Evolutionary conservation across 92 coral and sea anemone species (phyloP), one percentile per base, ranked within the genome.

Genomic region (Micromussa lordhowensis): DNA sequence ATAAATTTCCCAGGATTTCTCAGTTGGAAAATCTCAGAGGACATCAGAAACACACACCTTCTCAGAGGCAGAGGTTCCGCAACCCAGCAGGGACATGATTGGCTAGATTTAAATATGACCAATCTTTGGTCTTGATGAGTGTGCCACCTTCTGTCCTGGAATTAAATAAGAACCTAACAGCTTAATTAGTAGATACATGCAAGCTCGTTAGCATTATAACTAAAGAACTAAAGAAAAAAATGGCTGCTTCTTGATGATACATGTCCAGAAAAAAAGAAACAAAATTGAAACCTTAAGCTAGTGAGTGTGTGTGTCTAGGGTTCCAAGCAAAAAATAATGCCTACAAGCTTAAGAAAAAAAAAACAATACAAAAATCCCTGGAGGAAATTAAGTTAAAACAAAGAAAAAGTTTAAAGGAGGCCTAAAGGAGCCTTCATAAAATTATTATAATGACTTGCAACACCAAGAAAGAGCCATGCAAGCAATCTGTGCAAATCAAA

Each of bases 61-160:
- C 63, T 78, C 64, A 78, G 81, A 80, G 83, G 71, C 70, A 80
- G 82, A 79, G 82, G 26, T 79, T 79, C 82, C 58, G 24, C 82
- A 79, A 79, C 82, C 82, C 82, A 79, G 69, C 69, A 79, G 48
- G 82, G 70, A 57, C 44, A 30, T 57, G 82, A 57, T 79, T 79
- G 82, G 82, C 82, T 79, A 79, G 82, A 55, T 55, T 29, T 68
- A 0, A 12, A 24, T 66, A 12, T 68, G 5, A n/a, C 51, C 13
- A 30, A 5, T 68, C 73, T n/a, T 68, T 79, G 82, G 51, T 44
- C 51, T 44, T 44, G 51, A 44, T 79, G 82, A 30, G 82, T 57
- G 70, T 79, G 70, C 82, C 29, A 63, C 82, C 49, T 32, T n/a
- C 79, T 17, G 51, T 68, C 61, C 73, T 68, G 73, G 32, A 68